Percentiles rank a stretch among this genome's conserved stretches.
phyloP scores from a whole-genome alignment of 2,888 invertebrate genomes.

The Acanthosoma haemorrhoidale region DNA sequence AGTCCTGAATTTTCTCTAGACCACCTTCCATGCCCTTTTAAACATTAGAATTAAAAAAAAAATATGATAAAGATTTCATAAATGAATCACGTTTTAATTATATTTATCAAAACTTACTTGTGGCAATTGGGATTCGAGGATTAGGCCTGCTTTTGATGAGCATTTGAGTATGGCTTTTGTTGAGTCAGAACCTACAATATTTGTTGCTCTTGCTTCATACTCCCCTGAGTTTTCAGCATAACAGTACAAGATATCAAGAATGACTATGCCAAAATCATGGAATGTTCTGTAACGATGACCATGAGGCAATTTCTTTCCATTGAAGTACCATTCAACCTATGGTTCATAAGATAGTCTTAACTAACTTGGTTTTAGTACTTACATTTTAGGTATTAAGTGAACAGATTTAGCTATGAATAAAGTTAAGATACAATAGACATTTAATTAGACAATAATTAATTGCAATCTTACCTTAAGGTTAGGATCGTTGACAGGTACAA shows the following conservation, averaged over 20 bases:
- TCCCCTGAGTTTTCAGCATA: conserved; percentile 93
- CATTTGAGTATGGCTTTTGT: conserved; percentile 82
- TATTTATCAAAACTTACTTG: conserved; percentile 54
- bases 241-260: conserved; percentile 89
- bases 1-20: conserved; percentile 82
- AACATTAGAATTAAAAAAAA: neutral
- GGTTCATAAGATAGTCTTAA: neutral
- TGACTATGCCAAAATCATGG: conserved; percentile 96
- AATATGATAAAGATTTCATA: neutral
- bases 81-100: neutral
- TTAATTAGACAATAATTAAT: neutral
- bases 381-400: no score
- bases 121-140: conserved; percentile 87
- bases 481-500: conserved; percentile 91
- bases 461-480: conserved; percentile 62
- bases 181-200: conserved; percentile 82
- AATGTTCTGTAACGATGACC: conserved; percentile 96
- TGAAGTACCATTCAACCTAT: conserved; percentile 84
- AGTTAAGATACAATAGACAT: neutral
- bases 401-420: neutral
- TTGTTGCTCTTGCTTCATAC: conserved; percentile 88
- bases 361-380: no score
- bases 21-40: conserved; percentile 86
- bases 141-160: conserved; percentile 80
- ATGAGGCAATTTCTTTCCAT: conserved; percentile 84